Evolutionary conservation across 1,140 invertebrate species (phyloP).

Genomic region (Batillaria attramentaria): DNA sequence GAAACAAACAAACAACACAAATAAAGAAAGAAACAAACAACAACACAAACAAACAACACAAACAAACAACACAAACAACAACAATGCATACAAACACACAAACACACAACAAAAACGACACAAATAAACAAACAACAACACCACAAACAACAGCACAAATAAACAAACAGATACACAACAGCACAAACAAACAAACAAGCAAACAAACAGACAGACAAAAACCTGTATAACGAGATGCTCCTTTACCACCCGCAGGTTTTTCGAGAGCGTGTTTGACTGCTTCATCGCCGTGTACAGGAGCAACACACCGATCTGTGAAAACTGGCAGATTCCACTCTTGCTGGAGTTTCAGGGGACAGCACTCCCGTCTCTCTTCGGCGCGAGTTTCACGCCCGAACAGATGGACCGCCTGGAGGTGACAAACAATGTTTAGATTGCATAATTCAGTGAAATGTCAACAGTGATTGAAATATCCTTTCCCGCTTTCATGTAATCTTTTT

Average conservation of each 20-base stretch:
- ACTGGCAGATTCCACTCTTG: conserved; percentile 41
- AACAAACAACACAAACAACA: too few relatives aligned
- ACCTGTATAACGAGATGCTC: too few relatives aligned
- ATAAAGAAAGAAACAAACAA: too few relatives aligned
- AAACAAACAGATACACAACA: too few relatives aligned
- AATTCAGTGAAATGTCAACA: neutral
- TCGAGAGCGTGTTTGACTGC: conserved; percentile 20
- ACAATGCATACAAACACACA: too few relatives aligned
- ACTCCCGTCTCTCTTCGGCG: conserved; percentile 35
- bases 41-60: too few relatives aligned
- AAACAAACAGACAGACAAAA: too few relatives aligned
- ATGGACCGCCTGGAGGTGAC: conserved; percentile 31
- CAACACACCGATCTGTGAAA: conserved; percentile 7
- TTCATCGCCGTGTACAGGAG: conserved; percentile 23
- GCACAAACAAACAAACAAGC: too few relatives aligned
- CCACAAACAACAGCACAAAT: too few relatives aligned
- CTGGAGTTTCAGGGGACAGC: conserved; percentile 28
- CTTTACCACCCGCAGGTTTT: conserved; percentile 23
- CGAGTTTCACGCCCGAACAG: conserved; percentile 30
- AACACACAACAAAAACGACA: too few relatives aligned
- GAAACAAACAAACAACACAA: too few relatives aligned
- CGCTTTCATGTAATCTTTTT: neutral
- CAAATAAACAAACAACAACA: too few relatives aligned
- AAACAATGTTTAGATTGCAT: neutral
- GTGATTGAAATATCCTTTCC: neutral